A percentile compares a stretch with the other conserved stretches of the same genome.
Conservation (phyloP, 1,140 invertebrate genomes). For the Maniola jurtina region DNA sequence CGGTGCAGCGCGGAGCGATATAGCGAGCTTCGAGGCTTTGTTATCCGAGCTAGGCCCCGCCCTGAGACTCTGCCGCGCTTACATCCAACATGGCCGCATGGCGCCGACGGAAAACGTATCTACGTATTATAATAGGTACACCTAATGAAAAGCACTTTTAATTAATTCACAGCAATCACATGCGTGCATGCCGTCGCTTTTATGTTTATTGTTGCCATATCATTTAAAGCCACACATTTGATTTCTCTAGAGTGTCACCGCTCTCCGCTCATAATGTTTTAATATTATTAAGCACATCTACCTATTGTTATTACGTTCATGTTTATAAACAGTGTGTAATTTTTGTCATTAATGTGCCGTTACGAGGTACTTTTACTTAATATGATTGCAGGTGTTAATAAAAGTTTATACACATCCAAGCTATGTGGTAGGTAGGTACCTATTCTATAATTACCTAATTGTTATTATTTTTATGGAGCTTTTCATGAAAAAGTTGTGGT, state of each 20-base stretch:
- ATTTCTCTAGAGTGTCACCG: slow-evolving; percentile 73
- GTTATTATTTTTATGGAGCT: slow-evolving; percentile 4
- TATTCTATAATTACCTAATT: not conserved
- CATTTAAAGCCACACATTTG: slow-evolving; percentile 70
- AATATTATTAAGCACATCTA: not conserved
- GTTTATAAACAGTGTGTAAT: slow-evolving; percentile 45
- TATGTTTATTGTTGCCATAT: slow-evolving; percentile 75
- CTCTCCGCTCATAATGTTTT: slow-evolving; percentile 48
- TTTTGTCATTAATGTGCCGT: slow-evolving; percentile 45
- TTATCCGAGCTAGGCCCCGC: slow-evolving; percentile 53
- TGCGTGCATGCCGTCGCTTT: slow-evolving; percentile 59
- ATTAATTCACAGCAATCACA: slow-evolving; percentile 76
- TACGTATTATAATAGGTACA: slow-evolving; percentile 51
- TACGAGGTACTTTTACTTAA: slow-evolving; percentile 60
- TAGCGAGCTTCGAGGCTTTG: slow-evolving; percentile 40
- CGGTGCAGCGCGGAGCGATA: slow-evolving; percentile 21
- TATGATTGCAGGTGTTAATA: slow-evolving; percentile 41
- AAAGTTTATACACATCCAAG: slow-evolving; percentile 3
- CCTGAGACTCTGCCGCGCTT: slow-evolving; percentile 34
- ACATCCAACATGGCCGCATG: slow-evolving; percentile 54
- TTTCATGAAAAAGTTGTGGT: not conserved
- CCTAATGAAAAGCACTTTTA: slow-evolving; percentile 71
- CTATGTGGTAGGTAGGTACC: not conserved
- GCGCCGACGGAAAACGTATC: slow-evolving; percentile 32
- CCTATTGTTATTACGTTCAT: slow-evolving; percentile 43